Percentiles rank a stretch among this genome's conserved stretches.
Evolutionary conservation across 2,113 vertebrate species (phyloP).

Genomic region (Hepsetus odoe): DNA sequence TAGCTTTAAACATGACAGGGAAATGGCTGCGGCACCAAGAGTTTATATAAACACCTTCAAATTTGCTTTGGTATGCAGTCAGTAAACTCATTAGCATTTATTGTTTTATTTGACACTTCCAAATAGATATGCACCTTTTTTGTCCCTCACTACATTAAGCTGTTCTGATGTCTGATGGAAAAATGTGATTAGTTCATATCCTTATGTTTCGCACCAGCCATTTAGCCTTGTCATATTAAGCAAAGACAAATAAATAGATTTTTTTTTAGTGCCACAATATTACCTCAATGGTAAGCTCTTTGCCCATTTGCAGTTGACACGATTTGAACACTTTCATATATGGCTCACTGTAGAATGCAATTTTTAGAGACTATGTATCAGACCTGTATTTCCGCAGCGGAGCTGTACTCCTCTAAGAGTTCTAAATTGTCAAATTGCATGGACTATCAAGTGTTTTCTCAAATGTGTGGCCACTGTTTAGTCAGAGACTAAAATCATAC

Average conservation of each 20-base stretch:
- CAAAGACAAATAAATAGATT: conserved; percentile 18
- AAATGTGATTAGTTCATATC: conserved; percentile 50
- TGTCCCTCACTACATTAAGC: conserved; percentile 33
- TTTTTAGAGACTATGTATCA: conserved; percentile 14
- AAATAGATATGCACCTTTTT: conserved; percentile 66
- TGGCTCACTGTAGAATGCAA: conserved; percentile 16
- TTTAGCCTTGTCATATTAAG: conserved; percentile 19
- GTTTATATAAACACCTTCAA: not conserved
- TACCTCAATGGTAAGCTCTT: conserved; percentile 35
- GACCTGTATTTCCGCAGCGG: not conserved
- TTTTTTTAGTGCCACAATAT: conserved; percentile 59
- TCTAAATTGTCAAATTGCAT: not conserved
- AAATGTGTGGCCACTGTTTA: not conserved
- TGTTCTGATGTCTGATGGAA: conserved; percentile 36
- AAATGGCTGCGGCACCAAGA: not conserved
- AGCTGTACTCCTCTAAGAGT: not conserved
- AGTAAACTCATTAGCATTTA: not conserved
- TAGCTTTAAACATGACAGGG: conserved; percentile 5
- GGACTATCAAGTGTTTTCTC: not conserved
- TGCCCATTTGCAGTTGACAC: not conserved
- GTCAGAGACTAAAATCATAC: not conserved
- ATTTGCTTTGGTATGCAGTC: conserved; percentile 19
- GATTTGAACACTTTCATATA: not conserved
- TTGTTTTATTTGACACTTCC: conserved; percentile 43
- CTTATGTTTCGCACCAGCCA: not conserved